These are phyloP conservation scores for Gymnocheta viridis DNA, from an alignment of 2,888 invertebrate species.

Conservation along the genomic window DNA sequence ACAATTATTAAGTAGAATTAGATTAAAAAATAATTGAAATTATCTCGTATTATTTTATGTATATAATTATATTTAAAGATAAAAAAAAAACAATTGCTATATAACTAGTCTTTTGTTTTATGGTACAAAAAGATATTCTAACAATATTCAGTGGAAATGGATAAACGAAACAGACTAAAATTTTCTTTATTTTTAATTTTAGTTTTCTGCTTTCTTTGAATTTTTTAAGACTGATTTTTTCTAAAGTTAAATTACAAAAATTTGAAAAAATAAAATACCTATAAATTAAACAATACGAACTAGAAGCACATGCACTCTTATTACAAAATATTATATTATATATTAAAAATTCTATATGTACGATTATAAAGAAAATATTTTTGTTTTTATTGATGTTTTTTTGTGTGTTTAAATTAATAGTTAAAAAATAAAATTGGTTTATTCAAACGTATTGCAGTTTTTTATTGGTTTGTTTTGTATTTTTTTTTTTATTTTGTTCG, in stretches of 20 bases:
- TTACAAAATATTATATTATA: constrained; percentile 26
- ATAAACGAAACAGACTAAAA: constrained; percentile 21
- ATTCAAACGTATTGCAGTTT: constrained; percentile 65
- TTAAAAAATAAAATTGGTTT: constrained; percentile 45
- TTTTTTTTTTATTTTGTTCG: constrained; percentile 15
- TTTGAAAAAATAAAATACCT: constrained; percentile 56
- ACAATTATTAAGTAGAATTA: constrained; percentile 41
- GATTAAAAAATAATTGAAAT: constrained; percentile 56
- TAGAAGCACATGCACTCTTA: constrained; percentile 70
- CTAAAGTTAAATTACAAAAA: constrained; percentile 49
- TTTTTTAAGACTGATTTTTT: background rate
- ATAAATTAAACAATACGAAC: constrained; percentile 69
- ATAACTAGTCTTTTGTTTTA: constrained; percentile 62
- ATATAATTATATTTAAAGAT: constrained; percentile 20
- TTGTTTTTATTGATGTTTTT: background rate
- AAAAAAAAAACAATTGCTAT: constrained; percentile 64
- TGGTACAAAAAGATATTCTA: constrained; percentile 64
- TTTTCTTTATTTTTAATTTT: background rate
- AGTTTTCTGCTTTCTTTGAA: background rate
- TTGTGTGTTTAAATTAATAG: constrained; percentile 52
- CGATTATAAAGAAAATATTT: constrained; percentile 21
- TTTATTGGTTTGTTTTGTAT: constrained; percentile 38
- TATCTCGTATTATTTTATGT: constrained; percentile 59
- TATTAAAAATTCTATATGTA: constrained; percentile 32
- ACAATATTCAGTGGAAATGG: constrained; percentile 37